These are phyloP conservation scores for Cherax quadricarinatus DNA, from an alignment of 1,140 invertebrate genomes.

Conservation along the genomic window DNA sequence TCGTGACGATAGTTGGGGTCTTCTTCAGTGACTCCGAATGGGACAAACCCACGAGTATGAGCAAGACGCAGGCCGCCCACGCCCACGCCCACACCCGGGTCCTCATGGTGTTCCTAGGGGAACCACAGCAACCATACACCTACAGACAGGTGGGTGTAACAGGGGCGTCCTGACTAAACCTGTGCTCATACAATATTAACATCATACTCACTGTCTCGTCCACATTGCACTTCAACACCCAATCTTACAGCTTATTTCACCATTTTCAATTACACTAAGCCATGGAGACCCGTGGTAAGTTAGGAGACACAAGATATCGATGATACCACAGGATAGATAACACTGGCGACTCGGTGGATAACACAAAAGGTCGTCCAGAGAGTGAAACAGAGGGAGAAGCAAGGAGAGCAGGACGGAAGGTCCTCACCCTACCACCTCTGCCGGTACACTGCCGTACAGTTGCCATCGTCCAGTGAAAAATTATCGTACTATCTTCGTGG, in stretches of 20 bases:
- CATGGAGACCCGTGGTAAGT: neutral
- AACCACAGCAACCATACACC: neutral
- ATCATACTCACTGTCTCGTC: neutral
- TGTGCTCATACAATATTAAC: neutral
- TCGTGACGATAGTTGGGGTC: constrained; percentile 40
- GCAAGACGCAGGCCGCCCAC: constrained; percentile 12
- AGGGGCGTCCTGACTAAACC: neutral
- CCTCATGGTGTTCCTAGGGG: constrained; percentile 12
- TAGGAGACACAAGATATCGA: neutral
- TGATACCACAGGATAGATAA: neutral
- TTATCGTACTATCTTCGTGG: constrained; percentile 37
- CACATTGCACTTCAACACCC: neutral
- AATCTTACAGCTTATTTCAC: neutral
- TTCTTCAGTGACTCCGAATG: constrained; percentile 5
- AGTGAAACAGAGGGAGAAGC: neutral
- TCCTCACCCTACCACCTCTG: constrained; percentile 33
- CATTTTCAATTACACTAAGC: neutral
- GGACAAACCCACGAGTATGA: constrained; percentile 15
- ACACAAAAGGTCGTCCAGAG: neutral
- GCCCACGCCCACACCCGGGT: neutral
- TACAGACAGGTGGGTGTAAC: neutral
- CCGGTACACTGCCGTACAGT: constrained; percentile 42
- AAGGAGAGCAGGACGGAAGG: constrained; percentile 3
- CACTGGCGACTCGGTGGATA: neutral
- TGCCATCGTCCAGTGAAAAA: constrained; percentile 35